Conservation (phyloP, 1,140 invertebrate species). For the Ceratitis capitata region DNA sequence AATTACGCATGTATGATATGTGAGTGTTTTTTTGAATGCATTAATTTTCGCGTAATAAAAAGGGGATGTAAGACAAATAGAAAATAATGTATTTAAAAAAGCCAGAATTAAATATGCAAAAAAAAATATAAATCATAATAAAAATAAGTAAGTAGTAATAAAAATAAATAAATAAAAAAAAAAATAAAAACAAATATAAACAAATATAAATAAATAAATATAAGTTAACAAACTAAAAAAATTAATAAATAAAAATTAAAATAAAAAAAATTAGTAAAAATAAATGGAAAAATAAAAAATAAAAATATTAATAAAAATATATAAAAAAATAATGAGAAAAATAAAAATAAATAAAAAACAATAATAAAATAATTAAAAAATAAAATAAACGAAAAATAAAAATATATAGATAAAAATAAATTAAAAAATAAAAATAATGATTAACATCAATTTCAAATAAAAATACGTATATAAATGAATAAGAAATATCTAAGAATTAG, state of each 20-base stretch:
- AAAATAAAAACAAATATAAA: background rate
- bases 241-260: no score
- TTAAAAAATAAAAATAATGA: no score
- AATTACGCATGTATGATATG: background rate
- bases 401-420: no score
- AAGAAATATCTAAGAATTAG: background rate
- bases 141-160: no score
- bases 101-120: background rate
- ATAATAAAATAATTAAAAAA: background rate
- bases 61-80: background rate
- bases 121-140: background rate
- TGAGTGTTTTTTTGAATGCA: constrained; percentile 24
- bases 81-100: background rate
- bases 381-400: background rate
- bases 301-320: no score
- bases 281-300: background rate
- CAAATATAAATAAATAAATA: background rate
- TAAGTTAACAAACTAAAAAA: background rate
- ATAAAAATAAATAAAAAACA: background rate
- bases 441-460: no score
- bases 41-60: background rate
- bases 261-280: background rate
- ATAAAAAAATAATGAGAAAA: no score
- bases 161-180: background rate
- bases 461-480: background rate